Evolutionary conservation across 2,797 vertebrate species (phyloP).

Genomic region (Danio albolineatus): DNA sequence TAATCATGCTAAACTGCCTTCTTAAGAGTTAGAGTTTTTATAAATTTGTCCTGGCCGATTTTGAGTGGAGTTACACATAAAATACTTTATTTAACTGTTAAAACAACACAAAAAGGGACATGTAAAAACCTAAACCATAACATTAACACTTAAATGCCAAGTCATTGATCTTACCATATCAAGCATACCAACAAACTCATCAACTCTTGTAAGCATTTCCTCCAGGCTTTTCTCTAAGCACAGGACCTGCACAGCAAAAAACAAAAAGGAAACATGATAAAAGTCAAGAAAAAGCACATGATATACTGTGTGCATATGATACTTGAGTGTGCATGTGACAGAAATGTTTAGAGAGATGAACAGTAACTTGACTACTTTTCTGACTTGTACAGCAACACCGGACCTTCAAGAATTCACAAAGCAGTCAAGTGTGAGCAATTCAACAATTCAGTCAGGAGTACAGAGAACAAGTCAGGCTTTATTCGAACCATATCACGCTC

Average conservation of each 20-base stretch:
- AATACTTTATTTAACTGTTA: not conserved
- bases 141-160: not conserved
- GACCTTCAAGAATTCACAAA: not conserved
- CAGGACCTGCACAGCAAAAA: constrained; percentile 75
- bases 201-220: constrained; percentile 92
- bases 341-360: not conserved
- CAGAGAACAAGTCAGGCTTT: constrained; percentile 9
- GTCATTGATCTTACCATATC: constrained; percentile 84
- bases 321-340: not conserved
- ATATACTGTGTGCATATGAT: not conserved
- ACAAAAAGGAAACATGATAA: not conserved
- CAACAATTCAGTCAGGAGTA: not conserved
- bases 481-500: not conserved
- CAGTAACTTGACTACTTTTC: not conserved
- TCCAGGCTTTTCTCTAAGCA: constrained; percentile 89
- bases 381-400: not conserved
- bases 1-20: too few relatives aligned
- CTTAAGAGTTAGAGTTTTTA: too few relatives aligned
- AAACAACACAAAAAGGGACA: not conserved
- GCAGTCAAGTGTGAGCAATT: too few relatives aligned
- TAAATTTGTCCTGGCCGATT: too few relatives aligned
- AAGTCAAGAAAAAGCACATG: not conserved
- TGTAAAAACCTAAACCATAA: not conserved
- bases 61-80: not conserved
- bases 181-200: constrained; percentile 96